Evolutionary conservation across 2,797 vertebrate genomes (phyloP), one percentile per base, ranked within the genome.

Genomic region (Epinephelus coioides): DNA sequence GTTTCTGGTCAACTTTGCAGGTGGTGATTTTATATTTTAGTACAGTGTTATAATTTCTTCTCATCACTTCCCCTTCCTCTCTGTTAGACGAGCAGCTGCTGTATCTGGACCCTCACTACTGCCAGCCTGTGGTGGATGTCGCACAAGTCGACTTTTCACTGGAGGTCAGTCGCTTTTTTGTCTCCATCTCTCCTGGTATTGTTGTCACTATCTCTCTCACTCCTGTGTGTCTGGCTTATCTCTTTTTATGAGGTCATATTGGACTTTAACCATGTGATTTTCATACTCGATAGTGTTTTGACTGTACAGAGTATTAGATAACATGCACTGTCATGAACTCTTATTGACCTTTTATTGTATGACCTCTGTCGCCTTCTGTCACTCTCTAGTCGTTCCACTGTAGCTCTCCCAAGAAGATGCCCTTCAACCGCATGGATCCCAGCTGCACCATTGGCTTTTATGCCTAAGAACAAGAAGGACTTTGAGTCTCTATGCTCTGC

Each of bases 401-500:
- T 88, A 95, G 94, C 80, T 95, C 95, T 10, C 97, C 97, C 1
- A 96, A 97, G 86, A 98, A 98, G 91, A 97, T 98, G 95, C 94
- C 96, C 86, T 97, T 98, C 57, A 88, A 82, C 69, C 96, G 97
- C 70, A 97, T 99, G 97, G 97, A 99, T 87, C 97, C 97, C 2
- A 99, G 97, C 93, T 98, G 97, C 65, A 97, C 97, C 0, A 94
- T 99, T 9, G 97, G 97, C 12, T 98, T 99, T 87, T 99, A 98
- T 0, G 96, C 97, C n/a, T n/a, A 95, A 92, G 68, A 95, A 91
- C 88, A 94, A 93, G 75, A 95, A 94, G 73, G 97, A 97, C 87
- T 97, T 99, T 90, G 96, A 97, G 77, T 93, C 89, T 3, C 93
- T 99, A 3, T 98, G 97, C 84, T 90, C 91, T 2, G 92, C 95